These are phyloP conservation scores for human (Homo sapiens) DNA, from an alignment of 2,113 vertebrate species.

Conservation along the genomic window DNA sequence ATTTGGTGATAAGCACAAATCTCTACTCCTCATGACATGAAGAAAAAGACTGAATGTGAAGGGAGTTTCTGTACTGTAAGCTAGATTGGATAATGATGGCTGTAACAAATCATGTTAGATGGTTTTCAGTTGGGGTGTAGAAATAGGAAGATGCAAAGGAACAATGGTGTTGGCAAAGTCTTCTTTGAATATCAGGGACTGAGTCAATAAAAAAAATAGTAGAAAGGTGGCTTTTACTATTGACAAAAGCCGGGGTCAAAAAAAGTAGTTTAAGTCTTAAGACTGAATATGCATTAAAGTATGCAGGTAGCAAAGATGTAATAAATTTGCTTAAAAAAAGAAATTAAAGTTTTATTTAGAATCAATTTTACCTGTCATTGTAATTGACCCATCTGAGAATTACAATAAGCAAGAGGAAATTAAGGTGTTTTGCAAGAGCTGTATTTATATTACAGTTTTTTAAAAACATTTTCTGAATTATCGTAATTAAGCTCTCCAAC, in stretches of 20 bases:
- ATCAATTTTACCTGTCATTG: conserved; percentile 51
- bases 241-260: conserved; percentile 75
- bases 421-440: conserved; percentile 85
- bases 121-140: conserved; percentile 84
- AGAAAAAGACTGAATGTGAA: conserved; percentile 96
- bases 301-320: conserved; percentile 57
- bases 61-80: conserved; percentile 96
- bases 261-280: conserved; percentile 55
- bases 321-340: conserved; percentile 57
- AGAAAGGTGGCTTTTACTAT: conserved; percentile 81
- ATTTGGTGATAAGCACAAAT: conserved; percentile 99
- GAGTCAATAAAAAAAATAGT: conserved; percentile 78
- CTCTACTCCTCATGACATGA: conserved; percentile 98
- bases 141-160: conserved; percentile 82
- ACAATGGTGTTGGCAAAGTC: conserved; percentile 79
- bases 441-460: conserved; percentile 82
- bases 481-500: conserved; percentile 74
- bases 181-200: conserved; percentile 78
- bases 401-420: conserved; percentile 77
- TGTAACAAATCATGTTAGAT: conserved; percentile 76
- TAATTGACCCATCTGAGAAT: conserved; percentile 75
- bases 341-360: conserved; percentile 55
- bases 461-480: conserved; percentile 71
- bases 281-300: conserved; percentile 43
- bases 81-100: conserved; percentile 85